Base-by-base conservation (phyloP, 2,888 invertebrate genomes). In the Rhodophaea formosa region DNA sequence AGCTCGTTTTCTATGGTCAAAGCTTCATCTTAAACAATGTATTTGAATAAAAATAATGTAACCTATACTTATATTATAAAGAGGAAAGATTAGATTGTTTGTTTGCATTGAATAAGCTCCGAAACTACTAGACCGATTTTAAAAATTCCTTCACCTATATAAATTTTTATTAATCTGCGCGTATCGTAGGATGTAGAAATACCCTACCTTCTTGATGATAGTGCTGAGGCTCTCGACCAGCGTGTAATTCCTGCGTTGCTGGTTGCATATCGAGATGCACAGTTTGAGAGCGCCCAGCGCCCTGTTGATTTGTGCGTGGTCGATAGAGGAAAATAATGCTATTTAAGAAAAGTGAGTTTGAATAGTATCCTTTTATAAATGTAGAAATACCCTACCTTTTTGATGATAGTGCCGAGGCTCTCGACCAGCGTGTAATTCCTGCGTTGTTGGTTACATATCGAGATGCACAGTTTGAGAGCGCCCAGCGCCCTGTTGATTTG, bases 171-270 rank as follows among this genome's bases (percentile, higher is more conserved):
- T n/a, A n/a, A n/a, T n/a, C n/a, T n/a, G n/a, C n/a, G n/a, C n/a
- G n/a, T n/a, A n/a, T n/a, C n/a, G n/a, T n/a, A n/a, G n/a, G n/a
- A 46, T 35, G 17, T 17, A 43, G 8, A 23, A 10, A 8, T 6
- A 29, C 52, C 23, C 14, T 75, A 88, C 88, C 85, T 93, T 84
- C 93, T 94, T 70, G 93, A 97, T 82, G 0, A 88, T 95, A 76
- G 96, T 96, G n/a, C 96, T 96, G 60, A 98, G 88, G 17, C 95
- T 95, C 74, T 96, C 95, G 0, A 96, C 93, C 42, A 97, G 87
- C 0, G 95, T 94, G 58, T 89, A 94, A 74, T 94, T 95, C 69
- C 93, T 93, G 42, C 96, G 91, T 65, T 93, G 93, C 55, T 93
- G 91, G 71, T 95, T 94, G 78, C 98, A 98, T 0, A 98, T 94